A percentile compares a stretch with the other conserved stretches of the same genome.
These are phyloP conservation scores for Drosophila falleni DNA, from an alignment of 2,888 invertebrate genomes.

Conservation along the genomic window DNA sequence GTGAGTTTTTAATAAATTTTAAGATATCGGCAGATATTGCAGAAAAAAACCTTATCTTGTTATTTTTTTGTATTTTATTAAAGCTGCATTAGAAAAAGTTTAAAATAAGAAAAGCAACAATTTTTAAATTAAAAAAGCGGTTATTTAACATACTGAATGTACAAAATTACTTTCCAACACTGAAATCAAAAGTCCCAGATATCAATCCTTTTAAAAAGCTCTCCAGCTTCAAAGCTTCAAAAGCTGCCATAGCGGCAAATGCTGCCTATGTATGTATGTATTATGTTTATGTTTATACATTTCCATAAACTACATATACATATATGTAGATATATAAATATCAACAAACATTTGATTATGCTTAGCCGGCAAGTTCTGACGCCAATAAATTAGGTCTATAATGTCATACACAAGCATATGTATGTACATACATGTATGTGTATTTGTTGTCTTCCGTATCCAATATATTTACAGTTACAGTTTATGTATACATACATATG, in stretches of 20 bases:
- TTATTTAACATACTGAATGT: no score
- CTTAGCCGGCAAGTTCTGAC: constrained; percentile 22
- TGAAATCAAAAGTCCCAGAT: background rate
- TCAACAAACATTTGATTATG: constrained; percentile 13
- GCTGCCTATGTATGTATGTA: constrained; percentile 1
- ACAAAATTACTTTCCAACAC: background rate
- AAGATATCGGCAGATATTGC: no score
- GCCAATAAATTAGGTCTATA: constrained; percentile 29
- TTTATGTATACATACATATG: background rate
- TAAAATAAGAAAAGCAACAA: no score
- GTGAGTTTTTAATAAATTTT: no score
- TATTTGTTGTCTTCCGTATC: constrained; percentile 38
- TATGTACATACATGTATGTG: background rate
- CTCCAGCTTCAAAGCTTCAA: constrained; percentile 24
- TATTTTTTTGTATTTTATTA: background rate
- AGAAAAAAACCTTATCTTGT: no score
- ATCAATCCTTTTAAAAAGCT: constrained; percentile 27
- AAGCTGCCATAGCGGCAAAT: constrained; percentile 16
- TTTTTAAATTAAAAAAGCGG: no score
- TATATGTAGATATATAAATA: constrained; percentile 4
- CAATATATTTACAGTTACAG: constrained; percentile 1
- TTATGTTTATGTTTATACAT: constrained; percentile 8
- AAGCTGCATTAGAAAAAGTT: no score
- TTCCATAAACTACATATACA: constrained; percentile 5
- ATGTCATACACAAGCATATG: constrained; percentile 3